These are phyloP conservation scores for Onychorhynchus coronatus DNA, from an alignment of 2,113 vertebrate species.

Conservation along the genomic window DNA sequence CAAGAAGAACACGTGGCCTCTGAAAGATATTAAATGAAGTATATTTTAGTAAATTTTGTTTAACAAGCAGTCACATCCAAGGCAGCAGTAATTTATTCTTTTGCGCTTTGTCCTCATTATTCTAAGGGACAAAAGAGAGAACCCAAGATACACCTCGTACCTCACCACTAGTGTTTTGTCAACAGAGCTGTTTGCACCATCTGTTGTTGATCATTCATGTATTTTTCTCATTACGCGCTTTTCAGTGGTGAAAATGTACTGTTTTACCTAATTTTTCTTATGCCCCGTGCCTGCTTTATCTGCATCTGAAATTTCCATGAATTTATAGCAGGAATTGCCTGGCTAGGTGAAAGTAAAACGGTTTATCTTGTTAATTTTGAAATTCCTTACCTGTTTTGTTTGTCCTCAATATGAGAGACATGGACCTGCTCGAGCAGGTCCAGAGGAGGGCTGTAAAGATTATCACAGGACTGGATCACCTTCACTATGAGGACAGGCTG, in stretches of 20 bases:
- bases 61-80: background rate
- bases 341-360: background rate
- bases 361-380: background rate
- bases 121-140: background rate
- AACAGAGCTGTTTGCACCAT: background rate
- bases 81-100: no score
- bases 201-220: background rate
- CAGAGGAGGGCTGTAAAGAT: no score
- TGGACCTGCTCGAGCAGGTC: background rate
- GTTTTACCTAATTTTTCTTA: background rate
- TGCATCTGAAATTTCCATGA: background rate
- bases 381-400: background rate
- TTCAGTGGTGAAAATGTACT: background rate
- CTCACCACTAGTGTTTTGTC: background rate
- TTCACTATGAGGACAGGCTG: background rate
- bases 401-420: background rate
- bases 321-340: background rate
- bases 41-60: background rate
- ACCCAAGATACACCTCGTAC: background rate
- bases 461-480: background rate
- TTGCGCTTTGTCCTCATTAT: background rate
- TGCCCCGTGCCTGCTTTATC: background rate
- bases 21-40: background rate
- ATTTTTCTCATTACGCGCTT: background rate
- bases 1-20: background rate